A percentile compares a stretch with the other conserved stretches of the same genome.
Evolutionary conservation across 35 echinoderm and acorn worm genomes (phyloP).

Genomic region (Diadema setosum): DNA sequence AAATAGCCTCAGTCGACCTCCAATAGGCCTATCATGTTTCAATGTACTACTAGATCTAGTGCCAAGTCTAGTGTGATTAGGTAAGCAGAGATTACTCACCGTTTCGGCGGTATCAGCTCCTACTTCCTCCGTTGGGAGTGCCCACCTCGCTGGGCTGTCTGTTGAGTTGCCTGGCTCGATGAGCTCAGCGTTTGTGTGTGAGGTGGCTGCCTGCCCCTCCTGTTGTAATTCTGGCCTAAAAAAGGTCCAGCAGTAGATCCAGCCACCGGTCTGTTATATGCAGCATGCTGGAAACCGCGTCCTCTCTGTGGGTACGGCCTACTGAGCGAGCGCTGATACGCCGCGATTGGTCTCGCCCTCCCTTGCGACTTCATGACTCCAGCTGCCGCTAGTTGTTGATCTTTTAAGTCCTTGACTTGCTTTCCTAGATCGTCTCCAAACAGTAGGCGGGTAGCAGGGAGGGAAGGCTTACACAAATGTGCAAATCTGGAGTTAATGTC

Average conservation of each 20-base stretch:
- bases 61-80: neutral
- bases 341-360: neutral
- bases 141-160: neutral
- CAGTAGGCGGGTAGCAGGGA: neutral
- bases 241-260: neutral
- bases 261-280: neutral
- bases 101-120: neutral
- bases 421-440: neutral
- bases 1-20: neutral
- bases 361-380: neutral
- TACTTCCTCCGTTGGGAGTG: neutral
- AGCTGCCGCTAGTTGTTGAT: neutral
- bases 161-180: neutral
- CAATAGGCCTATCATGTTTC: neutral
- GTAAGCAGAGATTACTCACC: neutral
- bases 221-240: neutral
- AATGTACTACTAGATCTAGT: neutral
- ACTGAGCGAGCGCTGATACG: neutral
- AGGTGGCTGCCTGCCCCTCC: neutral
- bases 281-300: neutral
- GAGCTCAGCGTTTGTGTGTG: neutral
- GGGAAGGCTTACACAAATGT: slow-evolving; percentile 10
- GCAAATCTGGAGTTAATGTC: neutral
- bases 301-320: neutral
- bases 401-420: slow-evolving; percentile 6